Conservation (phyloP, 2,888 invertebrate genomes). For the Trypoxylon attenuatum region DNA sequence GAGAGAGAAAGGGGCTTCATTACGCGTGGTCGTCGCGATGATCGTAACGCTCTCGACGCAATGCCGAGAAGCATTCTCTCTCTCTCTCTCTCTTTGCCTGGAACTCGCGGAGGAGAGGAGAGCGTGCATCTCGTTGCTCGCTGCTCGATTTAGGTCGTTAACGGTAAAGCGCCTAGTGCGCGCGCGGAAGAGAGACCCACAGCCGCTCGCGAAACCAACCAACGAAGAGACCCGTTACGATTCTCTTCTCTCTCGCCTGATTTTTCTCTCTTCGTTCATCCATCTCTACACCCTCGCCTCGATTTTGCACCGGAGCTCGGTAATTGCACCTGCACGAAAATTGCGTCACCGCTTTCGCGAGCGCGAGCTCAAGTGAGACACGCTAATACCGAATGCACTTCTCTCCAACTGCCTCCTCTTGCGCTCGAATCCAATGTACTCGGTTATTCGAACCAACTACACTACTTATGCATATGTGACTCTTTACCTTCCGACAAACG, state of each 20-base stretch:
- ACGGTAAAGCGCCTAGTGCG: conserved; percentile 62
- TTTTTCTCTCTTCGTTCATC: conserved; percentile 12
- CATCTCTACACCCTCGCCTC: not conserved
- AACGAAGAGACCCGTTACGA: conserved; percentile 59
- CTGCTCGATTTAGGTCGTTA: conserved; percentile 65
- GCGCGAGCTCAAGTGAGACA: not conserved
- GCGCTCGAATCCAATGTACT: too few species aligned
- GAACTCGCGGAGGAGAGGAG: conserved; percentile 33
- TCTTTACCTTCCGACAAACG: too few species aligned
- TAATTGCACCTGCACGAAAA: conserved; percentile 47
- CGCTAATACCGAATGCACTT: not conserved
- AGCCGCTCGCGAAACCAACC: conserved; percentile 61
- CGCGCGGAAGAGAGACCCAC: not conserved
- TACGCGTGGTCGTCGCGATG: not conserved
- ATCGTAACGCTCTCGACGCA: not conserved
- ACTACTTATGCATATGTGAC: too few species aligned
- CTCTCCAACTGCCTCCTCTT: not conserved
- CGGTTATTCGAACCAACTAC: too few species aligned
- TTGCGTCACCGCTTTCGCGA: conserved; percentile 35
- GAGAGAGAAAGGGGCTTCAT: not conserved
- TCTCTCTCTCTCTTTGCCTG: not conserved
- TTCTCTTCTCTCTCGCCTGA: conserved; percentile 47
- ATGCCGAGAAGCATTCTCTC: conserved; percentile 13
- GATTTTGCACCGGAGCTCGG: conserved; percentile 26
- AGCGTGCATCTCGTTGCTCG: conserved; percentile 43